A percentile compares a stretch with the other conserved stretches of the same genome.
phyloP scores from a whole-genome alignment of 1,140 invertebrate species.

The Rhizoglyphus robini region DNA sequence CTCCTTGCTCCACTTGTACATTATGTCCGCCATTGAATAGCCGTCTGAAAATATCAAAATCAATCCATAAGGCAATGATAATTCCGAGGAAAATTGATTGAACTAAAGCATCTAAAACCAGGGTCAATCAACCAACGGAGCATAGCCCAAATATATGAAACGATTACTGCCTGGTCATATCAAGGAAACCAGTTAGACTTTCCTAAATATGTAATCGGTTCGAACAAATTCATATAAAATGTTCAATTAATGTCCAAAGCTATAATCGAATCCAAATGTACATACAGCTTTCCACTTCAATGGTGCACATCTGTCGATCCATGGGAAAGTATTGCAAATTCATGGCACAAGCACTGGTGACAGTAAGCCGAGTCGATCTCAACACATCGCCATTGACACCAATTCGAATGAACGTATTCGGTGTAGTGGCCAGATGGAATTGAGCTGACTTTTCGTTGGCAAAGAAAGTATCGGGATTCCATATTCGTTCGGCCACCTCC shows the following conservation, averaged over 20 bases:
- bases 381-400: constrained; percentile 85
- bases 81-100: not conserved
- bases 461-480: constrained; percentile 96
- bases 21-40: constrained; percentile 59
- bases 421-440: constrained; percentile 91
- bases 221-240: too few species aligned
- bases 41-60: constrained; percentile 56
- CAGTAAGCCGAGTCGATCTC: constrained; percentile 56
- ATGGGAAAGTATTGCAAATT: constrained; percentile 96
- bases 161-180: too few species aligned
- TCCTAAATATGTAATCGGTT: too few species aligned
- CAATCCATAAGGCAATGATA: not conserved
- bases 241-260: too few species aligned
- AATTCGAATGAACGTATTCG: constrained; percentile 92
- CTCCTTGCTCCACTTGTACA: constrained; percentile 70
- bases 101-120: too few species aligned
- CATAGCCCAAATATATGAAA: too few species aligned
- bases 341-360: constrained; percentile 40
- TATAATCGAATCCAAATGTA: too few species aligned
- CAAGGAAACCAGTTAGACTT: too few species aligned
- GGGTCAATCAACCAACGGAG: too few species aligned
- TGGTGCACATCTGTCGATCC: constrained; percentile 88
- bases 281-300: constrained; percentile 97
- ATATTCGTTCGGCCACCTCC: constrained; percentile 75
- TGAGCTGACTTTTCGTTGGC: constrained; percentile 94